Conservation (phyloP, 1,140 invertebrate genomes). For the Drosophila sp. region DNA sequence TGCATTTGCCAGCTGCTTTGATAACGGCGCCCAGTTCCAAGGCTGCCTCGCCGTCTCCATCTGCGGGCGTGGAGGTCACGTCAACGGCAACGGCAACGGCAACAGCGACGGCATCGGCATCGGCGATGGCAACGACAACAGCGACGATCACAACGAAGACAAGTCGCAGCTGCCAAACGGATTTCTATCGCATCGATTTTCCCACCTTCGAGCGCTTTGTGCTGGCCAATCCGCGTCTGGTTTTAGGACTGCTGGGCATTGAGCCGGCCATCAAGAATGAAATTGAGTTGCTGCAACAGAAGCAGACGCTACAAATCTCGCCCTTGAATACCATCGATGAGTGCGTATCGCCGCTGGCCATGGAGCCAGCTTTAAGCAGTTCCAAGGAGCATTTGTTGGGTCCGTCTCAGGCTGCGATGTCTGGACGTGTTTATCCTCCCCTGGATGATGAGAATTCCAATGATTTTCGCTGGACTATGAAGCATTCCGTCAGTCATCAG, state of each 20-base stretch:
- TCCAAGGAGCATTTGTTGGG: slow-evolving; percentile 65
- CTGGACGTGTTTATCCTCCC: slow-evolving; percentile 57
- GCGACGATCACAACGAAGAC: slow-evolving; percentile 47
- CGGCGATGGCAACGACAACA: no score
- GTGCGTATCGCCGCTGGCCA: slow-evolving; percentile 67
- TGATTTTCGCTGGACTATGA: slow-evolving; percentile 82
- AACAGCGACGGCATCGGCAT: no score
- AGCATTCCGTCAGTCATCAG: slow-evolving; percentile 73
- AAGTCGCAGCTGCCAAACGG: slow-evolving; percentile 74
- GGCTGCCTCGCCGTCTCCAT: slow-evolving; percentile 38
- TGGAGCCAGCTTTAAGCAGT: slow-evolving; percentile 46
- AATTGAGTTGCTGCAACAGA: slow-evolving; percentile 79
- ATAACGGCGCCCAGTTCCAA: slow-evolving; percentile 56
- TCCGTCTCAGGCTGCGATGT: neutral
- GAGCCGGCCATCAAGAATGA: slow-evolving; percentile 75
- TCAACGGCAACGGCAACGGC: no score
- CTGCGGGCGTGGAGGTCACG: no score
- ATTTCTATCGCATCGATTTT: slow-evolving; percentile 80
- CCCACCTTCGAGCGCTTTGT: slow-evolving; percentile 79
- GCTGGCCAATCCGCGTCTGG: slow-evolving; percentile 79
- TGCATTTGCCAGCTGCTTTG: slow-evolving; percentile 52
- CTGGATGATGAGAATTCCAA: slow-evolving; percentile 79
- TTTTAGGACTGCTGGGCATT: slow-evolving; percentile 79
- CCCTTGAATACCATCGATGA: slow-evolving; percentile 80
- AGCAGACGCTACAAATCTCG: slow-evolving; percentile 75